Evolutionary conservation across 2,113 vertebrate genomes (phyloP).

Genomic region (Tiliqua scincoides): DNA sequence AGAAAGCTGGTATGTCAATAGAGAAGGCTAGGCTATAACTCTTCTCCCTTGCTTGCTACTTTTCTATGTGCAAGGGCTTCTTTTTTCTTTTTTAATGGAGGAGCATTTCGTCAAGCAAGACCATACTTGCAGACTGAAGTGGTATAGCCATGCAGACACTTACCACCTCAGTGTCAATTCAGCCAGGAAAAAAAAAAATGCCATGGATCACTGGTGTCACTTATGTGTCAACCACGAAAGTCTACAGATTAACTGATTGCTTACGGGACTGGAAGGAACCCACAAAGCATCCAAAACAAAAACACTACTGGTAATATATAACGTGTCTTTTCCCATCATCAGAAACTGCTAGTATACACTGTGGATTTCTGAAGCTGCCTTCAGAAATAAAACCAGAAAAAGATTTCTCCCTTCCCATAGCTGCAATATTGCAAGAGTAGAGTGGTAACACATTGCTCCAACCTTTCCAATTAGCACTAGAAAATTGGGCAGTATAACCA

Average conservation of each 20-base stretch:
- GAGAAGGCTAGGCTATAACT: not conserved
- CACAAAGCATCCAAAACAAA: conserved; percentile 59
- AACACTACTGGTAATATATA: conserved; percentile 20
- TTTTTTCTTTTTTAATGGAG: not conserved
- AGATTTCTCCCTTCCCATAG: conserved; percentile 41
- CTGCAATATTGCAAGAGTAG: conserved; percentile 77
- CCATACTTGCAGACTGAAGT: not conserved
- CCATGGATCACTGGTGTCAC: conserved; percentile 60
- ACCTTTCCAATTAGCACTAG: conserved; percentile 48
- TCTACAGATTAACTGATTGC: conserved; percentile 70
- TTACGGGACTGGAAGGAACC: conserved; percentile 50
- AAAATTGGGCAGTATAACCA: conserved; percentile 70
- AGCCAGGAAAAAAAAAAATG: not conserved
- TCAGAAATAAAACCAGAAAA: conserved; percentile 63
- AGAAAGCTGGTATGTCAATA: too few species aligned
- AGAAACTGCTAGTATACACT: conserved; percentile 50
- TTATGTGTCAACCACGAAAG: conserved; percentile 59
- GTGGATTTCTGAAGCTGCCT: conserved; percentile 69
- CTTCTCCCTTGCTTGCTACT: not conserved
- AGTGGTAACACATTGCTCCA: conserved; percentile 71
- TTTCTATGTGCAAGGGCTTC: not conserved
- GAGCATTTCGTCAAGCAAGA: not conserved
- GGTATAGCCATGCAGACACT: not conserved
- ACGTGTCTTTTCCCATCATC: conserved; percentile 57
- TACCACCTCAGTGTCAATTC: not conserved